These are phyloP conservation scores for Trochalopteron elliotii DNA, from an alignment of 2,113 vertebrate species.

Conservation along the genomic window DNA sequence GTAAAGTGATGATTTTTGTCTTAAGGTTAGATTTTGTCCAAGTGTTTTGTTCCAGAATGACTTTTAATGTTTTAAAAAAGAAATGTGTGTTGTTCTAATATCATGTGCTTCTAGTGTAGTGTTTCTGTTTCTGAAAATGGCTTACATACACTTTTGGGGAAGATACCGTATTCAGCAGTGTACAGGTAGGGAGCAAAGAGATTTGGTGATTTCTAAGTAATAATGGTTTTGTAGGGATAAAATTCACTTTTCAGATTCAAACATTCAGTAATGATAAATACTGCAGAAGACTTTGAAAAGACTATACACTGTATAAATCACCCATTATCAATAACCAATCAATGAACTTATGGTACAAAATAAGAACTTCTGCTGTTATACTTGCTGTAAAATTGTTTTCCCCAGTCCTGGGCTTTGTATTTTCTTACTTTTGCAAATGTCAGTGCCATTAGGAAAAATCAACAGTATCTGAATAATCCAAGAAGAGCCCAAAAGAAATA, in stretches of 20 bases:
- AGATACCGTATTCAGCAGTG: background rate
- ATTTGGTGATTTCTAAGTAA: background rate
- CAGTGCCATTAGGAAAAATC: background rate
- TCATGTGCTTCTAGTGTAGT: background rate
- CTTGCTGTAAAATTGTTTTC: background rate
- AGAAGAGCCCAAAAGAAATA: background rate
- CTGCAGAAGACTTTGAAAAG: background rate
- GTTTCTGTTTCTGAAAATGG: background rate
- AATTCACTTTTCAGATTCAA: background rate
- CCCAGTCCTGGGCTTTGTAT: background rate
- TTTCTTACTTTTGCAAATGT: background rate
- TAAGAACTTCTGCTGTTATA: background rate
- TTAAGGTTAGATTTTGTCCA: background rate
- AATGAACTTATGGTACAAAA: background rate
- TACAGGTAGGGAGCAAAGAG: background rate
- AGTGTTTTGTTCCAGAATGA: background rate
- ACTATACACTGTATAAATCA: background rate
- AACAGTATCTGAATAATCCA: background rate
- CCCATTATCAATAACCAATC: background rate
- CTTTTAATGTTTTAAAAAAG: background rate
- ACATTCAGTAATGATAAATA: background rate
- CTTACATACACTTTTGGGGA: background rate
- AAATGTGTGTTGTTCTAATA: background rate
- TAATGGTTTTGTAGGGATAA: background rate
- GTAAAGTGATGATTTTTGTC: background rate